Evolutionary conservation across 2,888 invertebrate genomes (phyloP).

Genomic region (Drosophila kuntzei): DNA sequence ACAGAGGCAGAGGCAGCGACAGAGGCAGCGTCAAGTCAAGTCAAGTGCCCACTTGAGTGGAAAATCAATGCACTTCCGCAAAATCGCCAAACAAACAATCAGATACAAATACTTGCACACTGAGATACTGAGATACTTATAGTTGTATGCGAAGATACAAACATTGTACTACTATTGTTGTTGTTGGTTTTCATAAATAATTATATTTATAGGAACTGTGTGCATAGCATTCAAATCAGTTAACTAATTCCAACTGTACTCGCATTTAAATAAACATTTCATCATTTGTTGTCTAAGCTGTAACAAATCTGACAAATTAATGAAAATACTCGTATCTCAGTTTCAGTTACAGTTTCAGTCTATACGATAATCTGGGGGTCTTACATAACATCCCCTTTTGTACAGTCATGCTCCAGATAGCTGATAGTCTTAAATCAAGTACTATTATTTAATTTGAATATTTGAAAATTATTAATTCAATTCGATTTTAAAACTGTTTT

Average conservation of each 20-base stretch:
- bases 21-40: slow-evolving; percentile 23
- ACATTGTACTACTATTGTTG: slow-evolving; percentile 1
- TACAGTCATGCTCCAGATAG: slow-evolving; percentile 7
- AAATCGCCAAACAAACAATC: slow-evolving; percentile 43
- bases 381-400: slow-evolving; percentile 2
- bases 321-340: slow-evolving; percentile 8
- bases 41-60: slow-evolving; percentile 75
- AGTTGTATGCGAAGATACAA: slow-evolving; percentile 17
- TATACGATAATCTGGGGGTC: neutral
- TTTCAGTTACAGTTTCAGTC: neutral
- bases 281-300: slow-evolving; percentile 24
- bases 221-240: slow-evolving; percentile 29
- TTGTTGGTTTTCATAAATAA: slow-evolving; percentile 20
- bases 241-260: slow-evolving; percentile 25
- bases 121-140: slow-evolving; percentile 26
- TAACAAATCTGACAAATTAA: slow-evolving; percentile 31
- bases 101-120: slow-evolving; percentile 31
- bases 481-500: no score
- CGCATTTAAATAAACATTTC: slow-evolving; percentile 13
- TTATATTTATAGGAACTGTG: slow-evolving; percentile 40
- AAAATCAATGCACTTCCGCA: slow-evolving; percentile 79
- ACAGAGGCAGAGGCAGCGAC: neutral
- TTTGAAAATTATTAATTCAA: no score
- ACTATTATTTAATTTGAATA: neutral
- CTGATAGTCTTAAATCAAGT: neutral